Evolutionary conservation across 2,113 vertebrate genomes (phyloP).

Genomic region (Nannospalax galili): DNA sequence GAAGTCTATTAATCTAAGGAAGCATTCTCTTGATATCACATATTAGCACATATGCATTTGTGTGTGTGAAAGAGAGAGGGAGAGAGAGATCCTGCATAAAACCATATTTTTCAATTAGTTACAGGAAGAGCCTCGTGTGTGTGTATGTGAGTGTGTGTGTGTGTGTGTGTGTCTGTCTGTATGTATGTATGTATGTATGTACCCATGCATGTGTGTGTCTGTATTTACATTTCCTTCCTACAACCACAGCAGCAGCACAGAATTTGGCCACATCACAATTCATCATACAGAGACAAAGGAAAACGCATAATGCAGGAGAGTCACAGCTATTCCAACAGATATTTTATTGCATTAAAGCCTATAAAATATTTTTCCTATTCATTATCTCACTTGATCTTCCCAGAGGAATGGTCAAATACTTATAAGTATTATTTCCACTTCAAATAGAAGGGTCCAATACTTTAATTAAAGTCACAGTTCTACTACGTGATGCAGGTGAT

Average conservation of each 20-base stretch:
- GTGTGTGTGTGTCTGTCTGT: not conserved
- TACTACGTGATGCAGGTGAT: not conserved
- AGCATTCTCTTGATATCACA: accelerated
- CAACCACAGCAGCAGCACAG: not conserved
- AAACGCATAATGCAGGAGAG: not conserved
- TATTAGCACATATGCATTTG: not conserved
- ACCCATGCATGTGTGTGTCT: not conserved
- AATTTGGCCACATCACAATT: not conserved
- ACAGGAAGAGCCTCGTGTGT: accelerated
- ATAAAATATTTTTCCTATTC: constrained; percentile 58
- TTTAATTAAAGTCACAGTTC: constrained; percentile 51
- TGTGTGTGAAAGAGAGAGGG: not conserved
- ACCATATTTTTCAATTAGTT: not conserved
- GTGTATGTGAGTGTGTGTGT: not conserved
- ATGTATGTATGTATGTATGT: not conserved
- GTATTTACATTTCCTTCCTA: not conserved
- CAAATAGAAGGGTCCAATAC: constrained; percentile 1
- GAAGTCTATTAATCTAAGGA: not conserved
- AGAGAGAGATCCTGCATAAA: not conserved
- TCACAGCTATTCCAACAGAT: not conserved
- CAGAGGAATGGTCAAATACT: constrained; percentile 37
- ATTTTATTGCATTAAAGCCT: constrained; percentile 37
- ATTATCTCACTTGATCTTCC: constrained; percentile 22
- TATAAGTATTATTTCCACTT: constrained; percentile 52
- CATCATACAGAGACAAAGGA: not conserved